Percentiles rank a stretch among this genome's conserved stretches.
phyloP scores from a whole-genome alignment of 2,113 vertebrate species.

The Pangasianodon hypophthalmus region DNA sequence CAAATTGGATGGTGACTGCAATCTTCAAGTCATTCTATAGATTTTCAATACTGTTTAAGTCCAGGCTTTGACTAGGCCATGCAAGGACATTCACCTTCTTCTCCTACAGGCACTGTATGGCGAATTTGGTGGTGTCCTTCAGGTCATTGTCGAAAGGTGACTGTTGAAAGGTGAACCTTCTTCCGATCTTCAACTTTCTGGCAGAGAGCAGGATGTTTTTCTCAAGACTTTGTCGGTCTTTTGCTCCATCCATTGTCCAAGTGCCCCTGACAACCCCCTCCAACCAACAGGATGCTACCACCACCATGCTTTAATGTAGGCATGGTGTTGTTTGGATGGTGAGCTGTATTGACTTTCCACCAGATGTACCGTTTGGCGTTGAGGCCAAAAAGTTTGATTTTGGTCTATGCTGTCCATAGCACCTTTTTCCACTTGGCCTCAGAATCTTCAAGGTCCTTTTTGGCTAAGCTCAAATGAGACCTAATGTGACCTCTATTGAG shows the following conservation, averaged over 20 bases:
- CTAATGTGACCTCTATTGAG: background rate
- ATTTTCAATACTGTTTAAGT: background rate
- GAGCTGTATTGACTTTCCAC: background rate
- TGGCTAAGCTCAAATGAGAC: background rate
- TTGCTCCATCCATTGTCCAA: background rate
- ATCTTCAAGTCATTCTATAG: background rate
- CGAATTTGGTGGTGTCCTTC: background rate
- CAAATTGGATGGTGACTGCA: background rate
- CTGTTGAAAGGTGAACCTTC: background rate
- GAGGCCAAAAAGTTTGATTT: background rate
- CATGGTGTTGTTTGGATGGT: background rate
- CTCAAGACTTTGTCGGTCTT: background rate
- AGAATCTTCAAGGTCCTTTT: background rate
- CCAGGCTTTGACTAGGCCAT: background rate
- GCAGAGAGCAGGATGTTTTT: background rate
- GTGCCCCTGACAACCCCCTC: background rate
- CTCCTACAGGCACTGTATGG: background rate
- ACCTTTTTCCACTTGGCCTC: background rate
- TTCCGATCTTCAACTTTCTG: background rate
- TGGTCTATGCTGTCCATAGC: background rate
- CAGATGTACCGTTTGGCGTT: background rate
- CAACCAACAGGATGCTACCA: background rate
- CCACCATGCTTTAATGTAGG: background rate
- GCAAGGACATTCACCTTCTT: background rate
- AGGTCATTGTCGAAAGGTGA: too few relatives aligned